These are phyloP conservation scores for Furnarius figulus DNA, from an alignment of 2,113 vertebrate species.

Conservation along the genomic window DNA sequence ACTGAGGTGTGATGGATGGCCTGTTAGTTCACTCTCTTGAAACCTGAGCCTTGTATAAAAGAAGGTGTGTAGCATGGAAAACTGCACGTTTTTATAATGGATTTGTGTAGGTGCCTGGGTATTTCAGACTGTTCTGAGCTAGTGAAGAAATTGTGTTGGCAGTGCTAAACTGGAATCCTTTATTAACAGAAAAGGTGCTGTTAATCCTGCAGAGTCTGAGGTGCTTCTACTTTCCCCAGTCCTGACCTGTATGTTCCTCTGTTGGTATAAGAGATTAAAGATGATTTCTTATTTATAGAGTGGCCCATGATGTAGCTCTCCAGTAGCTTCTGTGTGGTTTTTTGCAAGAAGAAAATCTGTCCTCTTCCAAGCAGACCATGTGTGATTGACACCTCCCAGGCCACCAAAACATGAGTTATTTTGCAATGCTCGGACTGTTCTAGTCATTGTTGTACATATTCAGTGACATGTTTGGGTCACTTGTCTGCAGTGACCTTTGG, in stretches of 20 bases:
- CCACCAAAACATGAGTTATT: background rate
- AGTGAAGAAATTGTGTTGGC: background rate
- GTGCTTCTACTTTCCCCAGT: background rate
- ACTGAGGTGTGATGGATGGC: background rate
- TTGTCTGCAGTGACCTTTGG: background rate
- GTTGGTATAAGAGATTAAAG: background rate
- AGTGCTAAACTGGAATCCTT: background rate
- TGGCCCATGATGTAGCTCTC: background rate
- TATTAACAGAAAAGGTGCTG: background rate
- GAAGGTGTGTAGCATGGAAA: background rate
- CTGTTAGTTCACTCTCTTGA: background rate
- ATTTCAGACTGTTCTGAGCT: background rate
- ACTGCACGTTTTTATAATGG: rapidly evolving
- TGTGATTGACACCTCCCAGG: background rate
- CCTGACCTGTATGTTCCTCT: background rate
- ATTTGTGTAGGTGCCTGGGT: background rate
- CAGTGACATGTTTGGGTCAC: background rate
- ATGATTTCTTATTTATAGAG: background rate
- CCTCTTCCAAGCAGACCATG: background rate
- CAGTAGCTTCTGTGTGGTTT: background rate
- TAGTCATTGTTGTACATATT: background rate
- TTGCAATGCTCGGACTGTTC: background rate
- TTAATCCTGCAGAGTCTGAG: background rate
- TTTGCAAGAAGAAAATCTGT: background rate
- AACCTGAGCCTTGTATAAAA: background rate